phyloP scores from a whole-genome alignment of 2,888 invertebrate genomes.

The Notodonta ziczac region DNA sequence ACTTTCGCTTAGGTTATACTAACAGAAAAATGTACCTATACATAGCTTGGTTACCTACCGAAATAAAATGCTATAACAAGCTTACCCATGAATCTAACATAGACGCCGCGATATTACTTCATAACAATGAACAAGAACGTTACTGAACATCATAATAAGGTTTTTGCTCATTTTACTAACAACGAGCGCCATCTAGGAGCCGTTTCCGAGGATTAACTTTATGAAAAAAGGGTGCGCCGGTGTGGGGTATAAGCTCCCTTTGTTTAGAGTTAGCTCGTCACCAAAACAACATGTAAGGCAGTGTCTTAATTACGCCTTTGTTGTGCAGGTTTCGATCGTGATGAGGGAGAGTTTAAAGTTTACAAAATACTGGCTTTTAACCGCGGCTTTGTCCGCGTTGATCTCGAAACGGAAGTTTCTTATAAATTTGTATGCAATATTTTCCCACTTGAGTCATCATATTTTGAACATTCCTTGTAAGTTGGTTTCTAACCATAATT shows the following conservation, averaged over 20 bases:
- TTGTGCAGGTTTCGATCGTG: constrained; percentile 28
- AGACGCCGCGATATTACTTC: background rate
- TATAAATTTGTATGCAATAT: too few relatives aligned
- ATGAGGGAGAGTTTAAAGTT: constrained; percentile 4
- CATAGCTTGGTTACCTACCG: too few relatives aligned
- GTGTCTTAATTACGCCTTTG: constrained; percentile 41
- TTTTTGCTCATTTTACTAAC: constrained; percentile 22
- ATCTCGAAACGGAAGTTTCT: too few relatives aligned
- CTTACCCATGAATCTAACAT: background rate
- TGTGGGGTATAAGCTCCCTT: constrained; percentile 48
- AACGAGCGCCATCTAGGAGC: constrained; percentile 22
- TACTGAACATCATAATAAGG: background rate
- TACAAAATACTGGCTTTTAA: background rate
- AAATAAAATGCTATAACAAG: too few relatives aligned
- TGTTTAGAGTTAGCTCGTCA: constrained; percentile 42
- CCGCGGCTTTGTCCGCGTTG: too few relatives aligned
- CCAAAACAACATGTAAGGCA: constrained; percentile 36
- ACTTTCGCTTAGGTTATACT: too few relatives aligned
- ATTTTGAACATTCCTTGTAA: too few relatives aligned
- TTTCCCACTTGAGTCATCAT: too few relatives aligned
- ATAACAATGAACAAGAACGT: background rate
- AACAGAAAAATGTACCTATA: too few relatives aligned
- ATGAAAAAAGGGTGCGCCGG: constrained; percentile 37
- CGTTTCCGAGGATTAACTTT: constrained; percentile 33
- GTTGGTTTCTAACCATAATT: too few relatives aligned